Evolutionary conservation across 1,140 invertebrate species (phyloP).

Genomic region (Drosophila mayri): DNA sequence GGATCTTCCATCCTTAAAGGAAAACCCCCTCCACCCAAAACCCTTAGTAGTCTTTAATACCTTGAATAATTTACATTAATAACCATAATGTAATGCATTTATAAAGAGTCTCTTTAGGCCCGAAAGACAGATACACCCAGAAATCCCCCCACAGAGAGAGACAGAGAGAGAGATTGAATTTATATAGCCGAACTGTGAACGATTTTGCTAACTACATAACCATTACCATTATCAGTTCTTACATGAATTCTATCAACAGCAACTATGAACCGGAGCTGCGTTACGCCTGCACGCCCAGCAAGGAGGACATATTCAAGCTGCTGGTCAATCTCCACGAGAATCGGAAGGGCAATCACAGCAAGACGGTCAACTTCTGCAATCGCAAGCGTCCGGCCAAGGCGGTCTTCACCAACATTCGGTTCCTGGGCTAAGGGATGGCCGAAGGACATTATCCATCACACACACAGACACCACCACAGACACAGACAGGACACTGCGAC

Average conservation of each 20-base stretch:
- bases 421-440: conserved; percentile 85
- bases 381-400: conserved; percentile 86
- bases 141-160: conserved; percentile 25
- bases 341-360: conserved; percentile 86
- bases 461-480: neutral
- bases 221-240: conserved; percentile 82
- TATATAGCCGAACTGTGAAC: conserved; percentile 56
- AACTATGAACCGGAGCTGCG: conserved; percentile 87
- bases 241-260: conserved; percentile 83
- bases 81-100: conserved; percentile 51
- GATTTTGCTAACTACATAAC: conserved; percentile 74
- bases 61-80: conserved; percentile 37
- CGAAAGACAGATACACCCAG: conserved; percentile 39
- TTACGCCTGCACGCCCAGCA: conserved; percentile 87
- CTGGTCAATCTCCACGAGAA: conserved; percentile 87
- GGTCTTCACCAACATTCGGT: conserved; percentile 88
- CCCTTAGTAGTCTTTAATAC: conserved; percentile 21
- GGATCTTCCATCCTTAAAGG: neutral
- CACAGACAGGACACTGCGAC: conserved; percentile 22
- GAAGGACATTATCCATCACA: neutral
- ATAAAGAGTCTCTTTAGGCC: conserved; percentile 65
- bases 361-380: conserved; percentile 88
- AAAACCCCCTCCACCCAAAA: neutral
- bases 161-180: conserved; percentile 19
- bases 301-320: conserved; percentile 87